Evolutionary conservation across 2,888 invertebrate species (phyloP).

Genomic region (Dolichopus griseipennis): DNA sequence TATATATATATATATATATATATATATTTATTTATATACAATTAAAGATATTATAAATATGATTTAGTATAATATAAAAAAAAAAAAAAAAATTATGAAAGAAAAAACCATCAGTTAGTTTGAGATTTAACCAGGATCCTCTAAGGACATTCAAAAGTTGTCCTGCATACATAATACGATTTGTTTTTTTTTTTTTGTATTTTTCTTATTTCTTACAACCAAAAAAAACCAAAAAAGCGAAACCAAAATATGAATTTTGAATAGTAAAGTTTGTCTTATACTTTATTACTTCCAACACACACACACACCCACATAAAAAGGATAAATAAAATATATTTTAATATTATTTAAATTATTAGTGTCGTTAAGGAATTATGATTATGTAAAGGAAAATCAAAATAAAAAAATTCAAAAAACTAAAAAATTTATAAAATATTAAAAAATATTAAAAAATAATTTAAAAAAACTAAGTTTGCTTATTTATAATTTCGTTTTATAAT

Average conservation of each 20-base stretch:
- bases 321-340: not conserved
- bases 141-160: not conserved
- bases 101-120: slow-evolving; percentile 6
- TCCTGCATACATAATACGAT: not conserved
- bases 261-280: not conserved
- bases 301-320: not conserved
- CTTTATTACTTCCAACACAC: not conserved
- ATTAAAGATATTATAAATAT: too few relatives aligned
- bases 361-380: not conserved
- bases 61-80: too few relatives aligned
- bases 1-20: not conserved
- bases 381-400: not conserved
- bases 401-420: not conserved
- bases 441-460: too few relatives aligned
- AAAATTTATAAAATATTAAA: not conserved
- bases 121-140: not conserved
- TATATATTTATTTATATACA: too few relatives aligned
- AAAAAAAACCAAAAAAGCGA: not conserved
- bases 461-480: too few relatives aligned
- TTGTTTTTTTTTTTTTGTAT: not conserved
- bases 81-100: too few relatives aligned
- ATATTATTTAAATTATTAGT: not conserved
- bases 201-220: not conserved
- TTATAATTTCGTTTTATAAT: too few relatives aligned
- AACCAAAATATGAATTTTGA: not conserved